Base-by-base conservation (phyloP, 2,888 invertebrate genomes). In the Erynnis tages region DNA sequence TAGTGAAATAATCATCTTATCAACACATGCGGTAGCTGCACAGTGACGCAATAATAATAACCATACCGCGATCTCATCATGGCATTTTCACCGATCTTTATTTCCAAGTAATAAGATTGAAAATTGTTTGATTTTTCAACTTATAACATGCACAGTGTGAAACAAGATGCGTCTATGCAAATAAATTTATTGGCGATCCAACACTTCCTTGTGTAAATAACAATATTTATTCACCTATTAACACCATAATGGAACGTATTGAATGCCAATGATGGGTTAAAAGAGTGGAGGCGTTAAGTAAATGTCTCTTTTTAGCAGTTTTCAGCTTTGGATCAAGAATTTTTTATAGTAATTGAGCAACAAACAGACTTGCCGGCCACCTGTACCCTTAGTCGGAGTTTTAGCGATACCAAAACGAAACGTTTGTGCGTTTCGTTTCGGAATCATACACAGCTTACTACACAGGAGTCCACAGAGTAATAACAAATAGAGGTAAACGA, bases 51-150 rank as follows among this genome's bases (percentile, higher is more conserved):
- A 53, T 50, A 38, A 21, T 40, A 37, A 55, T 66, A 45, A 30
- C 58, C 65, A 70, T 60, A 16, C 14, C 53, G 43, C 43, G 41
- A 17, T 25, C 44, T 30, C n/a, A 23, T 7, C n/a, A 27, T 43
- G 48, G 53, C 56, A 57, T 14, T 52, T 53, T 63, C 53, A 32
- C 16, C 38, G 53, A 57, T 62, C 67, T 58, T 57, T 73, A 62
- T 16, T 8, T 0, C 10, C 1, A 23, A 16, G 17, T 0, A n/a
- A 54, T 62, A 71, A 60, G 58, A 53, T 54, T 49, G 25, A 62
- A 58, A 54, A 35, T 54, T 11, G 23, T 6, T 32, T 16, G 17
- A 16, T 2, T 25, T 19, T 8, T 4, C 3, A 5, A 10, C 17
- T 10, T 13, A 32, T 35, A 2, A 4, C 8, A 14, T 40, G 38